Conservation (phyloP, 2,888 invertebrate genomes). For the Macrosiphum euphorbiae region DNA sequence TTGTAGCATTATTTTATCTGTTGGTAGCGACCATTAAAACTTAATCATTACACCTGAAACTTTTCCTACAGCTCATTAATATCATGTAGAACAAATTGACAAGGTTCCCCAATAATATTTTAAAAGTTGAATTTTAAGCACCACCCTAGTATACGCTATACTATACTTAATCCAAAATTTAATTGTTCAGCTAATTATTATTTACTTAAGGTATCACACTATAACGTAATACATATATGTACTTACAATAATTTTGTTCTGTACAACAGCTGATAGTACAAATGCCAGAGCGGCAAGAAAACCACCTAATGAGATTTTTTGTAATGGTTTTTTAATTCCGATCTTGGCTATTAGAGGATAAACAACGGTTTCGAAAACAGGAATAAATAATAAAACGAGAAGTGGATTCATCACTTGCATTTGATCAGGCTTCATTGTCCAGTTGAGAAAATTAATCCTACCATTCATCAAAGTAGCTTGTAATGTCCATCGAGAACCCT, state of each 20-base stretch:
- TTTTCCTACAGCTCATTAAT: too few species aligned
- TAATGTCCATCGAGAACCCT: constrained; percentile 69
- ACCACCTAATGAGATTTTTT: constrained; percentile 90
- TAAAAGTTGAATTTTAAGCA: too few species aligned
- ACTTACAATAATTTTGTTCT: constrained; percentile 71
- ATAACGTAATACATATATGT: not conserved
- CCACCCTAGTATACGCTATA: too few species aligned
- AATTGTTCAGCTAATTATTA: not conserved
- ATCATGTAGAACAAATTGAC: too few species aligned
- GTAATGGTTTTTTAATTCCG: constrained; percentile 81
- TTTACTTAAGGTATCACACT: not conserved
- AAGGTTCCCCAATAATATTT: too few species aligned
- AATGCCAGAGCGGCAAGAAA: constrained; percentile 88
- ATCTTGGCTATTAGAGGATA: constrained; percentile 85
- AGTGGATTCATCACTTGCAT: constrained; percentile 94
- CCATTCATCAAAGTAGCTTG: constrained; percentile 93
- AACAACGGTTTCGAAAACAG: constrained; percentile 82
- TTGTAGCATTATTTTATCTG: too few species aligned
- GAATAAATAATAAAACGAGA: constrained; percentile 87
- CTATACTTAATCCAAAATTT: not conserved
- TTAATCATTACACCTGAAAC: too few species aligned
- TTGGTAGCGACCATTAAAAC: too few species aligned
- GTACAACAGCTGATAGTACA: constrained; percentile 81
- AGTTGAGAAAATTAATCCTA: constrained; percentile 78
- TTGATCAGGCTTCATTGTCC: constrained; percentile 90